phyloP scores from a whole-genome alignment of 2,797 vertebrate genomes.

The Chrosomus eos region DNA sequence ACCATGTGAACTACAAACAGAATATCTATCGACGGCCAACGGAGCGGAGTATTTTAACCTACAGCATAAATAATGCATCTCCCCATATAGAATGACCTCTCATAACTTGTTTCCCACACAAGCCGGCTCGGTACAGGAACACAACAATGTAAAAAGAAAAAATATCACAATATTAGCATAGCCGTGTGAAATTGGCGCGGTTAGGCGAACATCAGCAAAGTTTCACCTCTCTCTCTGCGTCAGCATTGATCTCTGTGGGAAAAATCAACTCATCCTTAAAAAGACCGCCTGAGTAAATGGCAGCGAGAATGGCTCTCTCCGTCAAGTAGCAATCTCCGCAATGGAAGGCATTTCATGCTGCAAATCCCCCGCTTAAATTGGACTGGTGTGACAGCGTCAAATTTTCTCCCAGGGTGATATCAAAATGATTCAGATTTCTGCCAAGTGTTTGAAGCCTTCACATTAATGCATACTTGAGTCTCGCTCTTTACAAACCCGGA shows the following conservation, averaged over 20 bases:
- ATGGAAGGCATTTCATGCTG: conserved; percentile 41
- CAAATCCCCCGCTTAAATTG: conserved; percentile 51
- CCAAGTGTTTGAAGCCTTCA: conserved; percentile 45
- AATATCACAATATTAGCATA: not conserved
- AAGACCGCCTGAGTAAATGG: conserved; percentile 34
- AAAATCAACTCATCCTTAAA: conserved; percentile 45
- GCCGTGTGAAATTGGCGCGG: not conserved
- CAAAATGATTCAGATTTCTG: conserved; percentile 56
- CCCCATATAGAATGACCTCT: conserved; percentile 1
- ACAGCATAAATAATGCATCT: conserved; percentile 46
- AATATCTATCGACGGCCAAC: conserved; percentile 19
- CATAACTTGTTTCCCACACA: conserved; percentile 10
- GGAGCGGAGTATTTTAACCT: conserved; percentile 3
- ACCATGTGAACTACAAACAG: conserved; percentile 14
- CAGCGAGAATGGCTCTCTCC: conserved; percentile 3
- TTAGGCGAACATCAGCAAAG: conserved; percentile 26
- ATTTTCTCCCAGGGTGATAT: conserved; percentile 55
- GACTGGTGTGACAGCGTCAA: conserved; percentile 40
- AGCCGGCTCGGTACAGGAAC: not conserved
- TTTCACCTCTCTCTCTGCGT: conserved; percentile 4
- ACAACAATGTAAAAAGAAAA: not conserved
- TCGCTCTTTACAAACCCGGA: conserved; percentile 17
- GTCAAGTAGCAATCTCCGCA: conserved; percentile 49
- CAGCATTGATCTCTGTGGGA: conserved; percentile 34
- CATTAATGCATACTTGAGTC: conserved; percentile 37